Evolutionary conservation across 2,113 vertebrate species (phyloP).

Genomic region (Neomonachus schauinslandi): DNA sequence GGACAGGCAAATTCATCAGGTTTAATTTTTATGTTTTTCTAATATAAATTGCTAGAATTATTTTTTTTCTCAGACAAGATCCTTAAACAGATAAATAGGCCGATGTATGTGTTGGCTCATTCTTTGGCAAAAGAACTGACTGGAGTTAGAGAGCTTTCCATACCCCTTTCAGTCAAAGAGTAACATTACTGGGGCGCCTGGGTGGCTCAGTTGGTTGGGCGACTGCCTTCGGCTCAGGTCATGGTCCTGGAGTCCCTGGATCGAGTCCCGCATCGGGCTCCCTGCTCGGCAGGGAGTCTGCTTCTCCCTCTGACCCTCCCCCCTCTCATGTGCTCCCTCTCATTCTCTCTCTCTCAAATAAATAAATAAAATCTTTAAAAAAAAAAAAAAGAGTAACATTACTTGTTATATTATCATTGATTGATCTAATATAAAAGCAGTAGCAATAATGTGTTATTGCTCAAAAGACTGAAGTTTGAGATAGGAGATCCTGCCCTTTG

Average conservation of each 20-base stretch:
- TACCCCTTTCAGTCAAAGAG: neutral
- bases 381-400: slow-evolving; percentile 22
- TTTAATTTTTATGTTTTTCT: slow-evolving; percentile 42
- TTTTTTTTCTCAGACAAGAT: neutral
- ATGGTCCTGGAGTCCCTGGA: too few relatives aligned
- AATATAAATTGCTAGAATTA: neutral
- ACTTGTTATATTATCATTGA: neutral
- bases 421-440: neutral
- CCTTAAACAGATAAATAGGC: neutral
- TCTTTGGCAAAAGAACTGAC: neutral
- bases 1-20: neutral
- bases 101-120: neutral
- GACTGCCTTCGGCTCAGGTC: too few relatives aligned
- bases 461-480: neutral
- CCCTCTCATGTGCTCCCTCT: too few relatives aligned
- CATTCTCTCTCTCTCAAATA: too few relatives aligned
- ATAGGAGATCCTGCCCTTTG: neutral
- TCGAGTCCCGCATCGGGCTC: too few relatives aligned
- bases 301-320: too few relatives aligned
- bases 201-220: too few relatives aligned
- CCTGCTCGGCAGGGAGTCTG: too few relatives aligned
- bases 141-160: neutral
- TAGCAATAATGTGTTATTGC: neutral
- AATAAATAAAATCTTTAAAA: too few relatives aligned
- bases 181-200: neutral